A percentile compares a stretch with the other conserved stretches of the same genome.
phyloP scores from a whole-genome alignment of 2,797 vertebrate genomes.

The Pseudochromis fuscus region DNA sequence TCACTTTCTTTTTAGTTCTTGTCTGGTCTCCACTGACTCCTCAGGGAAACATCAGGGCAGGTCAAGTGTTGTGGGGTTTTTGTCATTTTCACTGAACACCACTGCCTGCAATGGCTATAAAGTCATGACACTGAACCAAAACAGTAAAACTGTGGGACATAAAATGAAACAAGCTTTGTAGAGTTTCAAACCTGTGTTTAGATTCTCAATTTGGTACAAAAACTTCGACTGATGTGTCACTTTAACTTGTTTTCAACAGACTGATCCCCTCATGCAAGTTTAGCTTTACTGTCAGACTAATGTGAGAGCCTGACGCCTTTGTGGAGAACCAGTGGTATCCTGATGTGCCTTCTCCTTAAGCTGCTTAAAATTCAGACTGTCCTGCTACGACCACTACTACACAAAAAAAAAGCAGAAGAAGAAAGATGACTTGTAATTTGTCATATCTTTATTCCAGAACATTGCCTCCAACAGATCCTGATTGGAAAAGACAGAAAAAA shows the following conservation, averaged over 20 bases:
- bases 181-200: too few species aligned
- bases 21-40: too few species aligned
- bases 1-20: too few species aligned
- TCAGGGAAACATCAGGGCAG: not conserved
- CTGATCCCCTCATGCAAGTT: too few species aligned
- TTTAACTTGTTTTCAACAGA: too few species aligned
- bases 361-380: not conserved
- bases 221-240: too few species aligned
- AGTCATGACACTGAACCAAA: not conserved
- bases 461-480: conserved; percentile 5
- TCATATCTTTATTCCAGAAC: not conserved
- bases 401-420: not conserved
- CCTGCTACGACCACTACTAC: too few species aligned
- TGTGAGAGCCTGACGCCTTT: not conserved
- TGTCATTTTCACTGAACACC: not conserved
- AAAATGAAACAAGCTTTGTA: too few species aligned
- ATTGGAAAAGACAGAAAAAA: conserved; percentile 9
- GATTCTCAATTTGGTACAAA: too few species aligned
- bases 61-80: not conserved
- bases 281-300: not conserved
- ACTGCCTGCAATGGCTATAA: not conserved
- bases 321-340: not conserved
- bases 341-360: not conserved
- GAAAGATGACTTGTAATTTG: not conserved
- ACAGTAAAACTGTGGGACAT: not conserved